Evolutionary conservation across 2,113 vertebrate species (phyloP), one percentile per base, ranked within the genome.

Genomic region (Ciconia boyciana): DNA sequence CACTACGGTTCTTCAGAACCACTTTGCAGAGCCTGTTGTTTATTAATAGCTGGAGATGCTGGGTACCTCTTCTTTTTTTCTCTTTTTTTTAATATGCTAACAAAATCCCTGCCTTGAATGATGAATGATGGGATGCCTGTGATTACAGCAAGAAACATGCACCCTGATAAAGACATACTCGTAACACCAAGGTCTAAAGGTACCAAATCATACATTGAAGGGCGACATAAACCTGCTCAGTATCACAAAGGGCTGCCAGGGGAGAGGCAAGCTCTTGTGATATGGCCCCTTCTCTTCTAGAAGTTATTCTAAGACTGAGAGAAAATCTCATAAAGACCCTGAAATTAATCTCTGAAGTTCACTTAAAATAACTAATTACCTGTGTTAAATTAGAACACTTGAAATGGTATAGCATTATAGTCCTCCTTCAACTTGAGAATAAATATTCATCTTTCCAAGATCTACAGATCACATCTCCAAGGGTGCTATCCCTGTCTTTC

Each of bases 331-430:
- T 16, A 25, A 9, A 34, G 49, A 74, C 17, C 32, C 87, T 79
- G 66, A 77, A 89, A 93, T 91, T 84, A 81, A 82, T 83, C 57
- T 72, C 36, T 61, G 49, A 96, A 93, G 54, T 89, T 91, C 81
- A 89, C 77, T 55, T 87, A 71, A 87, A 93, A 81, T 80, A 85
- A 65, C 79, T 71, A 78, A 94, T 91, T 69, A 82, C 83, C 77
- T 49, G 8, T 39, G 54, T 64, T 94, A 87, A 94, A 96, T 89
- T 65, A 87, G 46, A 91, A 85, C 57, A 61, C 66, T 84, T 79
- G 74, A 89, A 84, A 79, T 0, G 0, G 34, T 44, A 52, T 19
- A 71, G 26, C 34, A 25, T 82, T 94, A 46, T 32, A 69, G 90
- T 64, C 77, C 76, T 41, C 65, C 20, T 65, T 76, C 60, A 65